A percentile compares a stretch with the other conserved stretches of the same genome.
These are phyloP conservation scores for Nineta flava DNA, from an alignment of 2,888 invertebrate genomes.

Conservation along the genomic window DNA sequence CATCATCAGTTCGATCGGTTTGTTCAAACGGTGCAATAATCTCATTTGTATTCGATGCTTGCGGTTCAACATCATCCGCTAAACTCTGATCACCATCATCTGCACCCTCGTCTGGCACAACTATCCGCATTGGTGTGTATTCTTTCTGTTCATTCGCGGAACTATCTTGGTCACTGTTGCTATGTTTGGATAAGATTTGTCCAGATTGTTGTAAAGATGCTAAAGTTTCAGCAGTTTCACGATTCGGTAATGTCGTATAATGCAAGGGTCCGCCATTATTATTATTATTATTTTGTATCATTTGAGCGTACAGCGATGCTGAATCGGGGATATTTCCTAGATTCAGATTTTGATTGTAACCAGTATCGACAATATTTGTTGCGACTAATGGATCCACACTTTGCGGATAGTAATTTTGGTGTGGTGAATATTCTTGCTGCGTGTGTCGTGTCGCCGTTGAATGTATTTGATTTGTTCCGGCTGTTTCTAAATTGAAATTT, in stretches of 20 bases:
- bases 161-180: constrained; percentile 24
- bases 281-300: constrained; percentile 7
- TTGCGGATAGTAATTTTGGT: constrained; percentile 30
- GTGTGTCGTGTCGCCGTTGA: neutral
- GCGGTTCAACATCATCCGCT: constrained; percentile 11
- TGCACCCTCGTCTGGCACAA: constrained; percentile 26
- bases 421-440: neutral
- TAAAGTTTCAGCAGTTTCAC: constrained; percentile 42
- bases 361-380: constrained; percentile 25
- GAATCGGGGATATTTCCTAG: neutral
- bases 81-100: constrained; percentile 10
- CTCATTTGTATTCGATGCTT: neutral
- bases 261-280: constrained; percentile 15
- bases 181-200: constrained; percentile 27
- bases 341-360: constrained; percentile 14
- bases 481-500: neutral
- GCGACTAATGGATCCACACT: constrained; percentile 27
- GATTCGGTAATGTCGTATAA: constrained; percentile 43
- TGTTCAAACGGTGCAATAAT: neutral
- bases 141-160: constrained; percentile 23
- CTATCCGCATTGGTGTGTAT: constrained; percentile 36
- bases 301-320: neutral
- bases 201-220: constrained; percentile 41
- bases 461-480: neutral
- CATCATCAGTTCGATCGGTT: neutral